phyloP scores from a whole-genome alignment of 1,140 invertebrate species.

The Linepithema humile region DNA sequence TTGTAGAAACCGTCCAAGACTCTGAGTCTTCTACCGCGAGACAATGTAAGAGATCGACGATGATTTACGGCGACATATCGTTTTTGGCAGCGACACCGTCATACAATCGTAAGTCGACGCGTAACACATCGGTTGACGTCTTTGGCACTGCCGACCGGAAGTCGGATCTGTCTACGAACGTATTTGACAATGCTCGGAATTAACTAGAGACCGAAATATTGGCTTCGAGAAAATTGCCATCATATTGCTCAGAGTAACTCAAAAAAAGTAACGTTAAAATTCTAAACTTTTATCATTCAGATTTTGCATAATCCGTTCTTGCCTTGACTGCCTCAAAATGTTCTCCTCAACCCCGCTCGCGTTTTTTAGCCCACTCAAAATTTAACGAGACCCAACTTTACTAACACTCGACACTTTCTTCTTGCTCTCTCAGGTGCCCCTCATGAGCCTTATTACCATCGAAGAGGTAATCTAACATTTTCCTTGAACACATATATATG shows the following conservation, averaged over 20 bases:
- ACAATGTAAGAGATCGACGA: background rate
- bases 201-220: background rate
- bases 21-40: too few species aligned
- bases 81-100: conserved; percentile 9
- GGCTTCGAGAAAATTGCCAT: background rate
- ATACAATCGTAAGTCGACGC: background rate
- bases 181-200: conserved; percentile 4
- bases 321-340: background rate
- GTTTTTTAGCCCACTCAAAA: conserved; percentile 49
- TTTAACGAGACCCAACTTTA: conserved; percentile 65
- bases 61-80: background rate
- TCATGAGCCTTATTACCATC: conserved; percentile 78
- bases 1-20: conserved; percentile 31
- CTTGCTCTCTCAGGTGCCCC: conserved; percentile 72
- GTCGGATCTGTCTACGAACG: background rate
- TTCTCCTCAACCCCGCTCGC: conserved; percentile 11
- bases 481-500: conserved; percentile 54
- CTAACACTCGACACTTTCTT: conserved; percentile 68
- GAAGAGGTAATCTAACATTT: conserved; percentile 78
- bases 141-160: conserved; percentile 23
- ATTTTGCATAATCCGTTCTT: background rate
- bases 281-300: background rate
- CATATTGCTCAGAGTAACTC: background rate
- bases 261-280: background rate
- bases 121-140: conserved; percentile 18